Evolutionary conservation across 30 jellyfish, hydroid and myxozoan genomes (phyloP), one percentile per base, ranked within the genome.

Genomic region (Clytia hemisphaerica): DNA sequence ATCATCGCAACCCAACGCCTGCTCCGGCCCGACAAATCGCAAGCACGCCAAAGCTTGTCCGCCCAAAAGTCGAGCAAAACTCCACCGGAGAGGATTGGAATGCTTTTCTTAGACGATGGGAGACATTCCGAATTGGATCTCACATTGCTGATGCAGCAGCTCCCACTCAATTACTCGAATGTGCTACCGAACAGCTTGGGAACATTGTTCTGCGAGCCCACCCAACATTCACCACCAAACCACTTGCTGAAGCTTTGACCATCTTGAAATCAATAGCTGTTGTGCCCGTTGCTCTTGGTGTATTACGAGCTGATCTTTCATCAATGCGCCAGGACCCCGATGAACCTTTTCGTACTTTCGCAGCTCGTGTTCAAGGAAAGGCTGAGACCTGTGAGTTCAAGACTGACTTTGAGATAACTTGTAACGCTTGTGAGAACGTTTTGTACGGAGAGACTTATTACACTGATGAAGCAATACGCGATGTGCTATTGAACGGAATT

Each of bases 401-500:
- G 28, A 50, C 65, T 21, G 6, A 14, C 14, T 50, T 50, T 28
- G 65, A 14, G 28, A 21, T 14, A 7, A 50, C 14, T 6, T 50
- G 65, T 21, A 9, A 15, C 28, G 10, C 10, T 21, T 50, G 65
- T 21, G 6, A 7, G 10, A 9, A 6, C 14, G 10, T 6, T 50
- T 9, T 50, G 28, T 9, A 6, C 28, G 28, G 27, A 9, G 65
- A 50, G 28, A 50, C 28, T 10, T 50, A 50, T 28, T 50, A 50
- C 65, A 50, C 65, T 28, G 65, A 50, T 50, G 65, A 50, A 50
- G 65, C 22, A 15, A 50, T 50, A 6, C 65, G 65, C 22, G 65
- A 50, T 10, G 65, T 50, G 10, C 65, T 50, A 15, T n/a, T 50
- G 10, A 50, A 50, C 28, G 65, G 28, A 6, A 50, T 50, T 21